These are phyloP conservation scores for Chelon auratus DNA, from an alignment of 2,797 vertebrate genomes.

Conservation along the genomic window DNA sequence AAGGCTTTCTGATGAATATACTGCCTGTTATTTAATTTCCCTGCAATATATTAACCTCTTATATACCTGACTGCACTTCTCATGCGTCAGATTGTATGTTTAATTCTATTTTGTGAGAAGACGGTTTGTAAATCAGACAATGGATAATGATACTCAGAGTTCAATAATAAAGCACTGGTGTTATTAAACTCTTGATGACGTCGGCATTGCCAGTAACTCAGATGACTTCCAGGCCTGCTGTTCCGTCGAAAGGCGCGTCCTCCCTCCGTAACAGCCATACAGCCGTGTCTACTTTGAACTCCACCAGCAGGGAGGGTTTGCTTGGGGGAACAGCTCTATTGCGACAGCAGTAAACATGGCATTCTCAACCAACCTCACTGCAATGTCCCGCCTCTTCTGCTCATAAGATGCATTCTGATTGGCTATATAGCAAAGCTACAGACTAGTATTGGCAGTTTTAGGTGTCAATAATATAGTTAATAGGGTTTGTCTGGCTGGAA, in stretches of 20 bases:
- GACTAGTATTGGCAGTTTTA: slow-evolving; percentile 31
- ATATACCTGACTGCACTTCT: background rate
- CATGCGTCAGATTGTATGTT: background rate
- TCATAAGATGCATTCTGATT: slow-evolving; percentile 42
- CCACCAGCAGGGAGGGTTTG: slow-evolving; percentile 53
- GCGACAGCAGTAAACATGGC: slow-evolving; percentile 74
- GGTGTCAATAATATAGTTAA: slow-evolving; percentile 61
- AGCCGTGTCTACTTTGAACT: rapidly evolving
- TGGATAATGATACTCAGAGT: background rate
- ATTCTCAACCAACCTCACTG: slow-evolving; percentile 38
- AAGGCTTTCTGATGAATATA: slow-evolving; percentile 53
- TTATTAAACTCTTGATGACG: slow-evolving; percentile 84
- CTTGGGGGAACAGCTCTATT: slow-evolving; percentile 58
- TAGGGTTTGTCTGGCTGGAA: slow-evolving; percentile 58
- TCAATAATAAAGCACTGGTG: slow-evolving; percentile 53
- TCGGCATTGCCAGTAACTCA: slow-evolving; percentile 88
- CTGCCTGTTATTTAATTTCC: slow-evolving; percentile 7
- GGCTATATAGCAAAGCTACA: background rate
- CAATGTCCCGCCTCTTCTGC: slow-evolving; percentile 54
- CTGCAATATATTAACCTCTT: background rate
- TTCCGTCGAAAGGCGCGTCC: slow-evolving; percentile 43
- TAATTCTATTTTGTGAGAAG: background rate
- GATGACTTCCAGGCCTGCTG: slow-evolving; percentile 87
- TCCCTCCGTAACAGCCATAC: slow-evolving; percentile 54
- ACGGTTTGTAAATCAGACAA: background rate